These are phyloP conservation scores for Shargacucullia verbasci DNA, from an alignment of 2,888 invertebrate species.

Conservation along the genomic window DNA sequence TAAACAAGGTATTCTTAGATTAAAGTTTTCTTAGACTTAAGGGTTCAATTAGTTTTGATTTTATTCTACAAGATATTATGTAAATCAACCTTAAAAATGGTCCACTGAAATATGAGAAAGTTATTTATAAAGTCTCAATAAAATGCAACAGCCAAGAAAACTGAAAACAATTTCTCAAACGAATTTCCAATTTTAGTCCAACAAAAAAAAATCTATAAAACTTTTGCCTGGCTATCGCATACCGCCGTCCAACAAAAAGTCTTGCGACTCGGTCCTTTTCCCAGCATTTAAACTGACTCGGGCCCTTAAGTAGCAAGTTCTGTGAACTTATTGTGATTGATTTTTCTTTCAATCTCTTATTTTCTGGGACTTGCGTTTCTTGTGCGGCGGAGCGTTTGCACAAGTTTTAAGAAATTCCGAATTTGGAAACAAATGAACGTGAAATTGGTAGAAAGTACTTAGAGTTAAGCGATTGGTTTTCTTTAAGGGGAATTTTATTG, in stretches of 20 bases:
- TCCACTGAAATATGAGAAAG: too few relatives aligned
- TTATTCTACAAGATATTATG: too few relatives aligned
- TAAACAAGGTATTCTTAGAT: too few relatives aligned
- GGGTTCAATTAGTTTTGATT: too few relatives aligned
- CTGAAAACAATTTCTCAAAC: too few relatives aligned
- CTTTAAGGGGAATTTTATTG: neutral
- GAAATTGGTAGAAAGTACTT: slow-evolving; percentile 50
- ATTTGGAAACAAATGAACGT: slow-evolving; percentile 48
- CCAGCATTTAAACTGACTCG: slow-evolving; percentile 50
- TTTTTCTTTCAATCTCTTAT: slow-evolving; percentile 55
- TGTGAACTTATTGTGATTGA: slow-evolving; percentile 59
- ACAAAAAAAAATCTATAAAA: slow-evolving; percentile 12
- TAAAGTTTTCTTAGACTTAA: too few relatives aligned
- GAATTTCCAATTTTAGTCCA: too few relatives aligned
- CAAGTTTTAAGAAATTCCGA: slow-evolving; percentile 36
- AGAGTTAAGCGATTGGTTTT: slow-evolving; percentile 34
- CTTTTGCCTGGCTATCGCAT: slow-evolving; percentile 28
- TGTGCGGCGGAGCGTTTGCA: slow-evolving; percentile 30
- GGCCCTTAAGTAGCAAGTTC: slow-evolving; percentile 60
- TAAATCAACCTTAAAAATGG: too few relatives aligned
- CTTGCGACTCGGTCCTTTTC: slow-evolving; percentile 41
- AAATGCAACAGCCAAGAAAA: too few relatives aligned
- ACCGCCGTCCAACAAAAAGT: slow-evolving; percentile 42
- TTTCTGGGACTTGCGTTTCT: slow-evolving; percentile 37
- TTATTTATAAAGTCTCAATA: too few relatives aligned